Evolutionary conservation across 92 coral and sea anemone genomes (phyloP).

Genomic region (Umimayanthus chanpuru): DNA sequence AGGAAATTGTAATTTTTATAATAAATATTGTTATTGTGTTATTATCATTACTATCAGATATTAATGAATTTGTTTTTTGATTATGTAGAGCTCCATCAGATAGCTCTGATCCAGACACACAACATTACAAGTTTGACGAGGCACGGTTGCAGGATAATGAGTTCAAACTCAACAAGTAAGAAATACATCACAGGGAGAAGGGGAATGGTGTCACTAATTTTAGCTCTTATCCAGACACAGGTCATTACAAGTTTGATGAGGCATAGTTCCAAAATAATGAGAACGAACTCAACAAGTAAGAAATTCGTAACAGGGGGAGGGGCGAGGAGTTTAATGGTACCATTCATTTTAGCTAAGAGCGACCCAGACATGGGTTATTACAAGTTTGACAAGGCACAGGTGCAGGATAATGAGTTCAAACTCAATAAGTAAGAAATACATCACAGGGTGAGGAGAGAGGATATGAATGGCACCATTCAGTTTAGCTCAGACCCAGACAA

Average conservation of each 20-base stretch:
- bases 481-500: conserved; percentile 55
- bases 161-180: conserved; percentile 81
- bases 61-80: neutral
- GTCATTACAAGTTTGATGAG: conserved; percentile 77
- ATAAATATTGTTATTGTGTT: neutral
- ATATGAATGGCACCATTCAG: too few relatives aligned
- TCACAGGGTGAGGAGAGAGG: neutral
- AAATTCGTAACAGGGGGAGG: too few relatives aligned
- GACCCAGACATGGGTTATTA: conserved; percentile 72
- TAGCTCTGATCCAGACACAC: conserved; percentile 62
- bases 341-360: too few relatives aligned
- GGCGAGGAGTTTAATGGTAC: too few relatives aligned
- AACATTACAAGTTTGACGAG: conserved; percentile 84
- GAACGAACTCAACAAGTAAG: conserved; percentile 73
- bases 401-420: conserved; percentile 80
- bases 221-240: conserved; percentile 47
- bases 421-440: conserved; percentile 68
- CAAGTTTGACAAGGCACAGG: conserved; percentile 80
- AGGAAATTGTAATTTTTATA: too few relatives aligned
- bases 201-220: neutral
- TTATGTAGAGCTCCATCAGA: conserved; percentile 68
- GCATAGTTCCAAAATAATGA: conserved; percentile 77
- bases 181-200: neutral
- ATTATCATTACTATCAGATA: too few relatives aligned
- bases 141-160: conserved; percentile 78